Evolutionary conservation across 2,888 invertebrate species (phyloP).

Genomic region (Onthophagus sagittarius): DNA sequence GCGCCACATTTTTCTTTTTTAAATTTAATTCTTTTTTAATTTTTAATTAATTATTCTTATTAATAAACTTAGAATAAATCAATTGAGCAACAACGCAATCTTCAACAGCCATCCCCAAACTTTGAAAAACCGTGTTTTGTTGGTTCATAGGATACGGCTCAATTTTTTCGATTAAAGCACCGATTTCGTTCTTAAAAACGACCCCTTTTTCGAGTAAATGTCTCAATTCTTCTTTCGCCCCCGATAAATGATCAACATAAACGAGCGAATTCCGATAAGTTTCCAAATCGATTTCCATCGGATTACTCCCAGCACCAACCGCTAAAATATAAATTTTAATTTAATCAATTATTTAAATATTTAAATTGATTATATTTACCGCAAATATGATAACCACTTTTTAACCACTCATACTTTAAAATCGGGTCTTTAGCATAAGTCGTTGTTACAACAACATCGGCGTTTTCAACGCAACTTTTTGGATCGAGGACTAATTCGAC

Average conservation of each 20-base stretch:
- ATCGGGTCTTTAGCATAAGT: conserved; percentile 54
- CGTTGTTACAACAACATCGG: conserved; percentile 61
- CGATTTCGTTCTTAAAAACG: conserved; percentile 55
- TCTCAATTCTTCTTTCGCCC: conserved; percentile 53
- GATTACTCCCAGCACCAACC: conserved; percentile 54
- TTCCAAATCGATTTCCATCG: conserved; percentile 51
- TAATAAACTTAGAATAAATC: conserved; percentile 42
- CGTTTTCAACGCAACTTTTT: conserved; percentile 52
- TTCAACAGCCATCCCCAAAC: conserved; percentile 61
- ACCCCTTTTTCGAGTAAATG: conserved; percentile 51
- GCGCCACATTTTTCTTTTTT: no score
- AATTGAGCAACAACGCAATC: conserved; percentile 58
- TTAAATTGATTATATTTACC: conserved; percentile 44
- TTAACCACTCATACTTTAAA: conserved; percentile 52
- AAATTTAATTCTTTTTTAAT: no score
- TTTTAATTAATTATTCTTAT: no score
- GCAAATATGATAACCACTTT: conserved; percentile 58
- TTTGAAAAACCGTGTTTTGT: conserved; percentile 58
- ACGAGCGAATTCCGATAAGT: conserved; percentile 52
- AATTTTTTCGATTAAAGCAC: conserved; percentile 50
- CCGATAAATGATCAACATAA: conserved; percentile 55
- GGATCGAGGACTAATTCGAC: conserved; percentile 31
- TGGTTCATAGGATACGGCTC: conserved; percentile 37
- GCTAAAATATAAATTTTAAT: conserved; percentile 43
- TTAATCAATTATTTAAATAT: neutral